phyloP scores from a whole-genome alignment of 2,113 vertebrate genomes.

The Limnothrissa miodon region DNA sequence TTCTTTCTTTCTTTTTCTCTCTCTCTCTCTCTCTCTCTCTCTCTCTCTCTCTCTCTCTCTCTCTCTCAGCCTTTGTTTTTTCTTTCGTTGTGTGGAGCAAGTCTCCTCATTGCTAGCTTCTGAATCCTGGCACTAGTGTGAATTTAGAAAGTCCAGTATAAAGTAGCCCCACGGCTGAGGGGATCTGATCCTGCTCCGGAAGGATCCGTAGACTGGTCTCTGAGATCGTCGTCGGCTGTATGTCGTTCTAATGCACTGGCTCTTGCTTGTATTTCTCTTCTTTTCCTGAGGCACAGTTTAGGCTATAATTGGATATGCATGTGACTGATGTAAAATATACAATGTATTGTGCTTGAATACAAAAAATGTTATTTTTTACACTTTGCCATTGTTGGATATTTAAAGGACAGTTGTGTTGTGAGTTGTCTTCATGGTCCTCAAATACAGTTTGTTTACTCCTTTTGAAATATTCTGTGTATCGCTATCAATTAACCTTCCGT shows the following conservation, averaged over 20 bases:
- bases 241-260: background rate
- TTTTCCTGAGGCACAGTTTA: background rate
- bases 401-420: background rate
- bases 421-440: background rate
- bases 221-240: background rate
- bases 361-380: slow-evolving; percentile 4
- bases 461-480: background rate
- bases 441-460: background rate
- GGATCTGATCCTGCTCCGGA: background rate
- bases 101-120: background rate
- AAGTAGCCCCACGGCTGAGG: background rate
- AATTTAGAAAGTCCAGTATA: background rate
- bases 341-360: background rate
- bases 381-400: background rate
- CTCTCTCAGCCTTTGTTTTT: background rate
- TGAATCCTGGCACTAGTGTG: background rate
- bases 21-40: background rate
- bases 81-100: background rate
- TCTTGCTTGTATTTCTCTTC: background rate
- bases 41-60: background rate
- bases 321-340: background rate
- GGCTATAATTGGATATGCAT: slow-evolving; percentile 6
- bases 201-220: background rate
- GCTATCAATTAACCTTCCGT: background rate
- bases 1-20: background rate